A percentile compares a stretch with the other conserved stretches of the same genome.
These are phyloP conservation scores for Coracias cyanogaster DNA, from an alignment of 2,797 vertebrate genomes.

Conservation along the genomic window DNA sequence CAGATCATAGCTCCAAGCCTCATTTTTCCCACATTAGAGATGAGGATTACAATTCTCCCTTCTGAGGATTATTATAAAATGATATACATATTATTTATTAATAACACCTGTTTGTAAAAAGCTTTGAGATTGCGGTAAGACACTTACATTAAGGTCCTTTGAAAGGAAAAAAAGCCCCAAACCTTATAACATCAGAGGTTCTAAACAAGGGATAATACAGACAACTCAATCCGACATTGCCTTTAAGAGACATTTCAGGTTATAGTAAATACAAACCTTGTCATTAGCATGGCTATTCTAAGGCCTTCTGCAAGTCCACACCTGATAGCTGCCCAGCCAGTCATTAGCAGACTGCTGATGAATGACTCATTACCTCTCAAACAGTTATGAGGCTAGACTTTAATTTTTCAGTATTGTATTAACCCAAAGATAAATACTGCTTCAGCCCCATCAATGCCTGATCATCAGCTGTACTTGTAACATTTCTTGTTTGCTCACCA, in stretches of 20 bases:
- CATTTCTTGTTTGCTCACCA: constrained; percentile 50
- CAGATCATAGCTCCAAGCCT: background rate
- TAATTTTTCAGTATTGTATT: constrained; percentile 11
- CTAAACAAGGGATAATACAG: background rate
- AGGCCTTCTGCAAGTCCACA: background rate
- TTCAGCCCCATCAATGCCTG: background rate
- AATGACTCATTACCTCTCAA: constrained; percentile 33
- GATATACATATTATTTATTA: background rate
- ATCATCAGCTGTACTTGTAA: constrained; percentile 43
- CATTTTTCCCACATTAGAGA: background rate
- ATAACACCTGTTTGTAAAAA: background rate
- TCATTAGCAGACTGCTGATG: background rate
- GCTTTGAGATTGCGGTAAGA: background rate
- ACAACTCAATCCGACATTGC: background rate
- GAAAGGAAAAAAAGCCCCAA: background rate
- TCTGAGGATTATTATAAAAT: constrained; percentile 24
- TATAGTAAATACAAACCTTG: background rate
- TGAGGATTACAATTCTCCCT: background rate
- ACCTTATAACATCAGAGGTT: background rate
- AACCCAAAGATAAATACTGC: constrained; percentile 7
- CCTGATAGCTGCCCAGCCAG: background rate
- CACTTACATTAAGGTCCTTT: background rate
- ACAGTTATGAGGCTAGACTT: constrained; percentile 14
- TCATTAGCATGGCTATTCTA: constrained; percentile 1
- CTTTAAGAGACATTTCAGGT: background rate